Evolutionary conservation across 2,888 invertebrate species (phyloP).

Genomic region (Hecatera dysodea): DNA sequence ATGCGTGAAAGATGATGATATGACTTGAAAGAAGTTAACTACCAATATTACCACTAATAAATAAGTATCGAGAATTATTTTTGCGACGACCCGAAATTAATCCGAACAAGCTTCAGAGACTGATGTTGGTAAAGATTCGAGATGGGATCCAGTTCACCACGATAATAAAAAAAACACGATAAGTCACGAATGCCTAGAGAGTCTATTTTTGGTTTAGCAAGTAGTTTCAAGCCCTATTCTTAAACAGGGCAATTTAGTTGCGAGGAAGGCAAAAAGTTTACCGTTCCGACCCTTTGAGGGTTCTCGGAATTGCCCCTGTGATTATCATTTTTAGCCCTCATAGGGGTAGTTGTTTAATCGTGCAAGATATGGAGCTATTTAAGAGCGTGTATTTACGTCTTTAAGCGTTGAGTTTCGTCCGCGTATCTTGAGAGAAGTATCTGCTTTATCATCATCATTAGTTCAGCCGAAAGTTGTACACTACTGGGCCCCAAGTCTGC

Average conservation of each 20-base stretch:
- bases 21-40: too few species aligned
- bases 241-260: slow-evolving; percentile 32
- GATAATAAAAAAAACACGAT: not conserved
- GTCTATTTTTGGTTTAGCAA: not conserved
- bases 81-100: too few species aligned
- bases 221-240: slow-evolving; percentile 25
- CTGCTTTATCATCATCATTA: too few species aligned
- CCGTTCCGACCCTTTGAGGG: slow-evolving; percentile 45
- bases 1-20: too few species aligned
- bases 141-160: not conserved
- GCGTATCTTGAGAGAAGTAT: not conserved
- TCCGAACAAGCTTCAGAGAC: too few species aligned
- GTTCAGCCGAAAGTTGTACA: too few species aligned
- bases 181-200: too few species aligned
- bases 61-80: too few species aligned
- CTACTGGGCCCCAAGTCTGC: too few species aligned
- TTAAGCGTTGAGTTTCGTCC: not conserved
- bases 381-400: not conserved
- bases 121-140: too few species aligned
- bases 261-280: slow-evolving; percentile 37
- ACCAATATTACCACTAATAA: too few species aligned
- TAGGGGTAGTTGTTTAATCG: slow-evolving; percentile 9
- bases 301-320: slow-evolving; percentile 38
- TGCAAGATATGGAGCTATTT: not conserved
- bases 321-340: slow-evolving; percentile 17